Evolutionary conservation across 1,140 invertebrate genomes (phyloP), one percentile per base, ranked within the genome.

Genomic region (Heliconius melpomene): DNA sequence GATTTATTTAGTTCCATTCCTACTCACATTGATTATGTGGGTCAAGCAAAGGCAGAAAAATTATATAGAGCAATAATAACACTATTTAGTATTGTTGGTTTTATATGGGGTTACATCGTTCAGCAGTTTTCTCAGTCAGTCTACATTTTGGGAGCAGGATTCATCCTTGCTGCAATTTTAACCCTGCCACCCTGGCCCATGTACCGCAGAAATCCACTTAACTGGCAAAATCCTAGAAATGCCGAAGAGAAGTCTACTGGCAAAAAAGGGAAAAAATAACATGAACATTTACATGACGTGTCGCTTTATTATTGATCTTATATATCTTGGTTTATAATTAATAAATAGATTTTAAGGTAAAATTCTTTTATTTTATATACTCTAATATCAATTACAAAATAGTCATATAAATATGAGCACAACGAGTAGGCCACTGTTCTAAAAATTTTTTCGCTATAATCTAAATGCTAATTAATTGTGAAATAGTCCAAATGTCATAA

Each of bases 61-160:
- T 95, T 98, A 74, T 99, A 98, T 18, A 96, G 98, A 88, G 96
- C 98, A 9, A 98, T 99, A 38, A 98, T 99, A 79, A 96, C 98
- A 32, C 88, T 98, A 26, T 99, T 98, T 95, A 98, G 97, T 54
- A 96, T 97, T 79, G 97, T 98, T 77, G 98, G 98, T 29, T 96
- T 99, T 40, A 94, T 98, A 72, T 98, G 98, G 97, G 98, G 98
- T n/a, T 99, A 98, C 79, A 96, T 98, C 29, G 98, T 98, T 87
- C 98, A 99, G 94, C 98, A 99, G 93, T 99, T 99, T 91, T 99
- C 98, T 0, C 98, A 98, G 91, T 98, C 98, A 8, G 97, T 99
- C 26, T 98, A 98, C 80, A 98, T 99, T 88, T 94, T 99, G n/a
- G 97, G 97, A 32, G 98, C 97, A 87, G 98, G 98, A 81, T 98